phyloP scores from a whole-genome alignment of 2,888 invertebrate genomes.

The Chymomyza fuscimana region DNA sequence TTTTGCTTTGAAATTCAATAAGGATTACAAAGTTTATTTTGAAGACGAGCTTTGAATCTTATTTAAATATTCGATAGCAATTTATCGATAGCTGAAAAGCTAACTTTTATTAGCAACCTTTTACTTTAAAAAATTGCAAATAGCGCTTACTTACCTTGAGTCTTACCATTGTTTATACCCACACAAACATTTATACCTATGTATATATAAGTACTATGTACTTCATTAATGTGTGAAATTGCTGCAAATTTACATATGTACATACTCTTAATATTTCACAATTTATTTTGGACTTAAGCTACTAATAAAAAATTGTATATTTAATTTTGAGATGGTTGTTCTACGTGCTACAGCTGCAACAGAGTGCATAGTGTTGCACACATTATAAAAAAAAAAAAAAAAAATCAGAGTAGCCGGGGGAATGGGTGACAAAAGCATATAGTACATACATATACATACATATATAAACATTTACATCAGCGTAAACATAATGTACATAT shows the following conservation, averaged over 20 bases:
- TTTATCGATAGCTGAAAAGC: neutral
- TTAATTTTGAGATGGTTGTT: constrained; percentile 64
- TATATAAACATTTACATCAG: no score
- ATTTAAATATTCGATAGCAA: neutral
- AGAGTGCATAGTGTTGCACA: constrained; percentile 15
- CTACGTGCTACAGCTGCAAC: constrained; percentile 1
- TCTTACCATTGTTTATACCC: neutral
- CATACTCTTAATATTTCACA: constrained; percentile 67
- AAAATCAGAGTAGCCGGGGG: neutral
- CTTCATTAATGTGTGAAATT: neutral
- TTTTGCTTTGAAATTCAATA: no score
- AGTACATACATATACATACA: neutral
- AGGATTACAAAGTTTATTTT: no score
- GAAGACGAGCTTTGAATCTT: neutral
- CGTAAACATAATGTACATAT: no score
- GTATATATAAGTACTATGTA: neutral
- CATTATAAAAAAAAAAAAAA: neutral
- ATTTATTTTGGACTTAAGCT: constrained; percentile 66
- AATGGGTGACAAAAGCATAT: neutral
- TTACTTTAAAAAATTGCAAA: no score
- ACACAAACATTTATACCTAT: neutral
- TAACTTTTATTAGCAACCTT: no score
- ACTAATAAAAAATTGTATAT: constrained; percentile 58
- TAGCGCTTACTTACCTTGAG: neutral
- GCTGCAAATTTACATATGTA: neutral